Conservation (phyloP, 2,888 invertebrate genomes). For the Malacosoma neustria region DNA sequence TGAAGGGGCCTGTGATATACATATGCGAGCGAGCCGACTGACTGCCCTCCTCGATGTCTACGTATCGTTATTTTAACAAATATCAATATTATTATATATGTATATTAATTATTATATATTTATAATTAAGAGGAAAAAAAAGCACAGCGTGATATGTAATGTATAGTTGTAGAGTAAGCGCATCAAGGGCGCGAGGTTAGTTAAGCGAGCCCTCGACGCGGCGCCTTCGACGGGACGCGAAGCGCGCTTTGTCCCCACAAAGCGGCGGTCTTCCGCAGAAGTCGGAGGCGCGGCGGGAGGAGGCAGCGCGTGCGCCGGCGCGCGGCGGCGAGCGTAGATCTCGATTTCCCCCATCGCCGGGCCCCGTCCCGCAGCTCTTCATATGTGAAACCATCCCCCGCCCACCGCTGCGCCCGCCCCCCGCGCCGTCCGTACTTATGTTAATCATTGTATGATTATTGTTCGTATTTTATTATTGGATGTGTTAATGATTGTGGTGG, state of each 20-base stretch:
- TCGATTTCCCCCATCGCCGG: conserved; percentile 20
- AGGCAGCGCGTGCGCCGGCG: conserved; percentile 22
- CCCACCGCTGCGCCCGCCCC: conserved; percentile 47
- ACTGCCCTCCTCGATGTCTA: conserved; percentile 70
- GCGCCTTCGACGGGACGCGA: conserved; percentile 22
- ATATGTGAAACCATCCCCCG: conserved; percentile 22
- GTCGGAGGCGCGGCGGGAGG: conserved; percentile 16
- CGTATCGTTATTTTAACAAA: conserved; percentile 72
- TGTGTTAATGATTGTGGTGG: conserved; percentile 32
- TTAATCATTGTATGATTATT: conserved; percentile 46
- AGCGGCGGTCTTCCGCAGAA: conserved; percentile 25
- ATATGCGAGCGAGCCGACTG: conserved; percentile 62
- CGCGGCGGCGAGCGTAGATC: conserved; percentile 41
- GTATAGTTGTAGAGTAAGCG: conserved; percentile 65
- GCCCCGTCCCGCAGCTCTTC: conserved; percentile 14
- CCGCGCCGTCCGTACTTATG: conserved; percentile 46
- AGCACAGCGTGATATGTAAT: conserved; percentile 76
- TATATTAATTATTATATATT: conserved; percentile 69
- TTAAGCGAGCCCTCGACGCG: conserved; percentile 14
- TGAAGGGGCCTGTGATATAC: conserved; percentile 43
- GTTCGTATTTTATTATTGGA: conserved; percentile 46
- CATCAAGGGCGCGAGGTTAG: conserved; percentile 35
- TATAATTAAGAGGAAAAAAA: conserved; percentile 69
- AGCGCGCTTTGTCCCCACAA: conserved; percentile 29
- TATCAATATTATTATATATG: conserved; percentile 73